phyloP scores from a whole-genome alignment of 1,140 invertebrate species.

The Drusus annulatus region DNA sequence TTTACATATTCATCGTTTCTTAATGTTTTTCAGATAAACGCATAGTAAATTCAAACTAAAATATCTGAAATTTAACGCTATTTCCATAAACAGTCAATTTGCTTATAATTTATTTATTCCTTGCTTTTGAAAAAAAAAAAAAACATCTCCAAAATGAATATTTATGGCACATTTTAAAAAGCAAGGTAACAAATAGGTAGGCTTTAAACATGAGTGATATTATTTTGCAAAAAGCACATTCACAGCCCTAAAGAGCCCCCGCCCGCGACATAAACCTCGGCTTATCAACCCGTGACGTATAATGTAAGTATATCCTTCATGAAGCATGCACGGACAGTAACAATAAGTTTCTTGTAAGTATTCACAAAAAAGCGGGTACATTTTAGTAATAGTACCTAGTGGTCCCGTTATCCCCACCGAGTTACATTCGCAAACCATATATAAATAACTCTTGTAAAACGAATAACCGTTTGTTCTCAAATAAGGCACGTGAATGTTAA shows the following conservation, averaged over 20 bases:
- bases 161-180: no score
- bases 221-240: not conserved
- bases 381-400: conserved; percentile 38
- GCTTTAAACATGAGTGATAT: not conserved
- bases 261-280: not conserved
- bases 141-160: no score
- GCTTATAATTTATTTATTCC: no score
- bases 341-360: conserved; percentile 28
- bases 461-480: conserved; percentile 59
- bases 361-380: conserved; percentile 24
- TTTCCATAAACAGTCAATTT: no score
- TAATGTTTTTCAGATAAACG: no score
- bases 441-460: conserved; percentile 55
- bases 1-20: no score
- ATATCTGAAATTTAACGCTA: no score
- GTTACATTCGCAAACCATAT: conserved; percentile 43
- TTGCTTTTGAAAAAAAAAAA: no score
- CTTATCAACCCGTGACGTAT: conserved; percentile 13
- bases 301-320: conserved; percentile 29
- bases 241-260: not conserved
- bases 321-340: conserved; percentile 23
- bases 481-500: conserved; percentile 56
- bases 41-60: no score
- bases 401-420: conserved; percentile 23
- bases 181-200: not conserved